A percentile compares a stretch with the other conserved stretches of the same genome.
Conservation (phyloP, 2,113 vertebrate genomes). For the Peromyscus maniculatus region DNA sequence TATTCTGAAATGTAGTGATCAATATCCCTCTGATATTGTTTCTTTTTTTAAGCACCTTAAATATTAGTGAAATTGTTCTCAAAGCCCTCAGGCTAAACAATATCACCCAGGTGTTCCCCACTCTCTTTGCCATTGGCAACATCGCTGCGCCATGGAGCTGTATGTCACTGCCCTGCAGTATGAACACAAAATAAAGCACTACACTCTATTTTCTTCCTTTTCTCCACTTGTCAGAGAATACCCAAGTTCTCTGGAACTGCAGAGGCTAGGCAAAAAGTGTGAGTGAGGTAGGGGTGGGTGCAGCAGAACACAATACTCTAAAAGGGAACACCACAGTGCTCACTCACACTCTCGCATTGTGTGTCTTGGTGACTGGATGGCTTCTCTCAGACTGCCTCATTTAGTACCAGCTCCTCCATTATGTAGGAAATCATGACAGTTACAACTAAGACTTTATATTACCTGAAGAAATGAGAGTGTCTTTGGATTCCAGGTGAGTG, state of each 20-base stretch:
- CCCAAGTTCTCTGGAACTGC: background rate
- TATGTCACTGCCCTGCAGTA: background rate
- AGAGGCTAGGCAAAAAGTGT: background rate
- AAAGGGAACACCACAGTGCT: background rate
- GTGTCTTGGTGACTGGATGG: background rate
- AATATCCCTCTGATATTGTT: background rate
- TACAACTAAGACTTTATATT: background rate
- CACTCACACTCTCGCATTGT: background rate
- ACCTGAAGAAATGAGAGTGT: background rate
- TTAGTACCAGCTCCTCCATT: background rate
- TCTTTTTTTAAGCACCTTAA: background rate
- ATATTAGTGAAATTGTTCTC: background rate
- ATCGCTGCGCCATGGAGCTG: background rate
- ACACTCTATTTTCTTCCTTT: background rate
- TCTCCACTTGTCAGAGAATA: background rate
- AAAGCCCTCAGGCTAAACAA: background rate
- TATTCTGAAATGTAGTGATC: background rate
- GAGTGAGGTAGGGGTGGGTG: background rate
- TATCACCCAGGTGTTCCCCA: background rate
- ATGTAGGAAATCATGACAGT: background rate
- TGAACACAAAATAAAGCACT: background rate
- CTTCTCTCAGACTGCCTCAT: background rate
- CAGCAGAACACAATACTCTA: background rate
- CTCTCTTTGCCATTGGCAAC: background rate
- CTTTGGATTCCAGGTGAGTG: background rate